Evolutionary conservation across 2,113 vertebrate genomes (phyloP).

Genomic region (Eulacestoma nigropectus): DNA sequence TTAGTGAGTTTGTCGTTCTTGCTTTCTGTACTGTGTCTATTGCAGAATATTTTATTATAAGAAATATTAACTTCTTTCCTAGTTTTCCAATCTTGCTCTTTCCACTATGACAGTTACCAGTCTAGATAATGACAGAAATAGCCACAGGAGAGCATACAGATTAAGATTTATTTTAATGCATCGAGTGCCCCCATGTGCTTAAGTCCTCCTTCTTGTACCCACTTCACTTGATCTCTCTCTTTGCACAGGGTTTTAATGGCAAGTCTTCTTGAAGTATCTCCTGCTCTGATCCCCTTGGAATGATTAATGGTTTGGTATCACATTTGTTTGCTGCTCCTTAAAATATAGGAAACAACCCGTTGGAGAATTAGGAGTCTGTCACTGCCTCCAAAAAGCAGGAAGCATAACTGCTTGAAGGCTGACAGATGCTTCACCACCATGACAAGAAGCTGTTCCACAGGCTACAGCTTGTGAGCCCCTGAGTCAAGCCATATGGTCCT

Average conservation of each 20-base stretch:
- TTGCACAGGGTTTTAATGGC: not conserved
- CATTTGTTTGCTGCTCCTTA: not conserved
- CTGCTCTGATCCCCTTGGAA: not conserved
- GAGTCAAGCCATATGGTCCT: constrained; percentile 45
- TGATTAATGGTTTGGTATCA: not conserved
- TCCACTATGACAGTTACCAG: not conserved
- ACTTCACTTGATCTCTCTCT: not conserved
- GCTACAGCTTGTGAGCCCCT: not conserved
- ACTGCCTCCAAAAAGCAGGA: constrained; percentile 22
- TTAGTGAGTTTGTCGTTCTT: not conserved
- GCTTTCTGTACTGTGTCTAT: not conserved
- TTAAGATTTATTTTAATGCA: not conserved
- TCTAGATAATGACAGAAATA: not conserved
- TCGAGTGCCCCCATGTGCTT: not conserved
- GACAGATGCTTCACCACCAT: constrained; percentile 39
- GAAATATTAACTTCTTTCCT: not conserved
- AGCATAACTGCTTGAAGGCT: constrained; percentile 34
- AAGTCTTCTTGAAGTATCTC: not conserved
- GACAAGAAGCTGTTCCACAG: constrained; percentile 44
- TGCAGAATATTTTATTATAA: not conserved
- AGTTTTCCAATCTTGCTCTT: not conserved
- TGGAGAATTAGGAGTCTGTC: not conserved
- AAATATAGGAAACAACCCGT: not conserved
- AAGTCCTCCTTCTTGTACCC: not conserved
- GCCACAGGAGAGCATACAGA: not conserved